These are phyloP conservation scores for Bothrops jararaca DNA, from an alignment of 2,113 vertebrate species.

Conservation along the genomic window DNA sequence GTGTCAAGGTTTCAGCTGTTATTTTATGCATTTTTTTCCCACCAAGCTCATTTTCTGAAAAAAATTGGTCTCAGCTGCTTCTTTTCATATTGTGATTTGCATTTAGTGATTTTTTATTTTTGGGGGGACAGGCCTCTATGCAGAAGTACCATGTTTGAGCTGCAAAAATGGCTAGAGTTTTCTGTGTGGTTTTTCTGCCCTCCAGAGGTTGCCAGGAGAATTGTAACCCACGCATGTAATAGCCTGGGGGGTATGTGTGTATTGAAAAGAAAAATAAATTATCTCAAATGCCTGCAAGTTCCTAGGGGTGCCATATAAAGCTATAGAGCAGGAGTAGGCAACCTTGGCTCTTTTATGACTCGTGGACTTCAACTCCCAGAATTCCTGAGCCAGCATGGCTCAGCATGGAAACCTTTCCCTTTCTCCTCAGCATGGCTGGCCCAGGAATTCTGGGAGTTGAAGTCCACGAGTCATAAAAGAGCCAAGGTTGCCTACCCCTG, in stretches of 20 bases:
- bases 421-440: too few species aligned
- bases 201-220: not conserved
- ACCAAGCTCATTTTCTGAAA: not conserved
- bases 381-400: too few species aligned
- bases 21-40: not conserved
- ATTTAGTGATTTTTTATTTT: not conserved
- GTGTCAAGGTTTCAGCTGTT: not conserved
- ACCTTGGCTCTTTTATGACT: too few species aligned
- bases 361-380: too few species aligned
- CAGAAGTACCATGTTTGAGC: not conserved
- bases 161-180: not conserved
- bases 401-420: too few species aligned
- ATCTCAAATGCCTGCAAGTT: not conserved
- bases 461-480: too few species aligned
- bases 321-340: not conserved
- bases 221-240: not conserved
- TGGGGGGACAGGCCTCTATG: not conserved
- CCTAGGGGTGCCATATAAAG: not conserved
- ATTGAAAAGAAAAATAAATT: not conserved
- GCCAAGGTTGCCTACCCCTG: too few species aligned
- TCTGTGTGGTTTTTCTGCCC: not conserved
- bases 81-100: not conserved
- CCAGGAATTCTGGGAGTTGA: too few species aligned
- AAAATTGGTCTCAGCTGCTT: too few species aligned
- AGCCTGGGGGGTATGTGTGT: not conserved